These are phyloP conservation scores for Alosa sapidissima DNA, from an alignment of 2,797 vertebrate genomes.

Conservation along the genomic window DNA sequence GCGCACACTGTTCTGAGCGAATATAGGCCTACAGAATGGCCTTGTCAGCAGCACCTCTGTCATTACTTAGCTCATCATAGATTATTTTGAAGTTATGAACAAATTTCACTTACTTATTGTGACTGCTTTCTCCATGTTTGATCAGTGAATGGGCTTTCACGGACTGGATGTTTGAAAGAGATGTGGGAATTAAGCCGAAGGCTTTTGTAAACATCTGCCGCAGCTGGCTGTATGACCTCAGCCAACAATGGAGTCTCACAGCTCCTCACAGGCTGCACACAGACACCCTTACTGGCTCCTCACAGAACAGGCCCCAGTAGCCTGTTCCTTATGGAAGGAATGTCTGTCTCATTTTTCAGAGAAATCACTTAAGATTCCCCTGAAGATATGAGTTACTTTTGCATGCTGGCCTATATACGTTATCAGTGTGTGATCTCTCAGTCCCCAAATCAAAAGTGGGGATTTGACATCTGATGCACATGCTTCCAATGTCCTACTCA, in stretches of 20 bases:
- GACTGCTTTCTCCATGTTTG: neutral
- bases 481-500: neutral
- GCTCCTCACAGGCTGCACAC: neutral
- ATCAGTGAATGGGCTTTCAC: neutral
- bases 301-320: neutral
- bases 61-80: neutral
- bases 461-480: neutral
- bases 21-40: neutral
- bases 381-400: neutral
- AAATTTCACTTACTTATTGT: neutral
- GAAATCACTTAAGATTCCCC: neutral
- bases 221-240: constrained; percentile 4
- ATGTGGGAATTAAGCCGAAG: constrained; percentile 37
- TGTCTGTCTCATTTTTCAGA: neutral
- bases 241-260: constrained; percentile 5
- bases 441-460: neutral
- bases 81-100: neutral
- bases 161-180: neutral
- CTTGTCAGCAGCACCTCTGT: neutral
- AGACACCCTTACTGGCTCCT: neutral
- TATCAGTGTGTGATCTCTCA: neutral
- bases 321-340: neutral
- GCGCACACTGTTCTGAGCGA: neutral
- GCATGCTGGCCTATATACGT: neutral
- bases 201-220: constrained; percentile 50